Conservation (phyloP, 2,888 invertebrate genomes). For the Nomada ruficornis region DNA sequence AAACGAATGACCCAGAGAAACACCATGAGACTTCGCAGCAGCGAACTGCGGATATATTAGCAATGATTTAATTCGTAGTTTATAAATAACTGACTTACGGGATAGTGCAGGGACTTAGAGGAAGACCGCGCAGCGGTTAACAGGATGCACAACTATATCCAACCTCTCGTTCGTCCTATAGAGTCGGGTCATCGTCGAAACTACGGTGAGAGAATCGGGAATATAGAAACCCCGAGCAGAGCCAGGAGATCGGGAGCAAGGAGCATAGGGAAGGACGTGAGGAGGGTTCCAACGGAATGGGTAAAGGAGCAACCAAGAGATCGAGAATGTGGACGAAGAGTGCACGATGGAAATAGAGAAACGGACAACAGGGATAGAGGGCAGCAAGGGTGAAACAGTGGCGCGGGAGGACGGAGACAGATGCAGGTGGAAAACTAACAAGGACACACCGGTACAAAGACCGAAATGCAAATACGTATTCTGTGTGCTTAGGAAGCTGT, state of each 20-base stretch:
- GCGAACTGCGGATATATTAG: slow-evolving; percentile 42
- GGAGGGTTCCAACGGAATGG: background rate
- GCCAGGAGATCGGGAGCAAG: background rate
- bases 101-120: slow-evolving; percentile 60
- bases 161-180: slow-evolving; percentile 11
- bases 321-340: slow-evolving; percentile 20
- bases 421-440: slow-evolving; percentile 68
- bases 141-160: slow-evolving; percentile 73
- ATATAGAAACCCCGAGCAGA: slow-evolving; percentile 19
- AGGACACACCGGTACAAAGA: slow-evolving; percentile 81
- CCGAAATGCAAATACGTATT: slow-evolving; percentile 83
- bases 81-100: slow-evolving; percentile 74
- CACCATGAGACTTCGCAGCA: slow-evolving; percentile 1
- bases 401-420: slow-evolving; percentile 7
- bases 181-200: slow-evolving; percentile 62
- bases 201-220: slow-evolving; percentile 41
- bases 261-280: slow-evolving; percentile 3
- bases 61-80: slow-evolving; percentile 74
- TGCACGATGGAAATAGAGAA: slow-evolving; percentile 37
- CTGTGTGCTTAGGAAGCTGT: slow-evolving; percentile 83
- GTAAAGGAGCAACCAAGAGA: slow-evolving; percentile 10
- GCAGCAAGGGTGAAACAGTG: slow-evolving; percentile 27
- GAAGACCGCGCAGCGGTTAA: slow-evolving; percentile 79
- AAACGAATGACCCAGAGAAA: background rate
- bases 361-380: slow-evolving; percentile 24